A percentile compares a stretch with the other conserved stretches of the same genome.
Conservation (phyloP, 2,888 invertebrate species). For the Falcaria lacertinaria region DNA sequence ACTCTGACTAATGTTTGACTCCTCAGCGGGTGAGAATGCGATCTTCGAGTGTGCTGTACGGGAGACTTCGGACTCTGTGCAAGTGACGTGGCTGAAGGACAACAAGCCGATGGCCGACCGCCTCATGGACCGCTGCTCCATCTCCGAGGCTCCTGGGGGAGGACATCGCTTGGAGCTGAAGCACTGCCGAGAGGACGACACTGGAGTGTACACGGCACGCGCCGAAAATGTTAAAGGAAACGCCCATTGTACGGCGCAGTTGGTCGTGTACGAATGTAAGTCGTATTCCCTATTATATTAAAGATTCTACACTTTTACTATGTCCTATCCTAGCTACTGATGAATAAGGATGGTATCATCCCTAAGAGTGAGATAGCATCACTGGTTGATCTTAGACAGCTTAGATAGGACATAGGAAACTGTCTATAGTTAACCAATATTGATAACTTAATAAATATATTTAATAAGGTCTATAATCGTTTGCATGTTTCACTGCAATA, state of each 20-base stretch:
- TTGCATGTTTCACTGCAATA: conserved; percentile 56
- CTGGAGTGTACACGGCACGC: conserved; percentile 94
- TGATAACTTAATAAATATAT: conserved; percentile 10
- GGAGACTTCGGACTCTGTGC: conserved; percentile 78
- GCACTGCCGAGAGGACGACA: conserved; percentile 88
- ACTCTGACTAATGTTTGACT: conserved; percentile 53
- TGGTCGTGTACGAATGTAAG: conserved; percentile 92
- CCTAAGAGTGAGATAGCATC: no score
- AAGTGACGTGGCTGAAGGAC: conserved; percentile 92
- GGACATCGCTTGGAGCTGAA: conserved; percentile 85
- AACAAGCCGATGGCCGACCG: conserved; percentile 89
- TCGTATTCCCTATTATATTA: no score
- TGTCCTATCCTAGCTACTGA: no score
- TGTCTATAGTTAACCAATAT: no score
- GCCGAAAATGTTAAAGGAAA: conserved; percentile 90
- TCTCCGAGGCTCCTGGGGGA: conserved; percentile 78
- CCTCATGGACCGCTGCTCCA: conserved; percentile 85
- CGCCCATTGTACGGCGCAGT: conserved; percentile 91
- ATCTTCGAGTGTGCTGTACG: conserved; percentile 88
- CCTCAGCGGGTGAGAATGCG: conserved; percentile 90
- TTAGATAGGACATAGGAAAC: no score
- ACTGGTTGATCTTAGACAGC: no score
- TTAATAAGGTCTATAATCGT: neutral
- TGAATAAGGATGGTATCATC: no score
- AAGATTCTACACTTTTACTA: no score